Conservation (phyloP, 2,797 vertebrate genomes). For the Labroides dimidiatus region DNA sequence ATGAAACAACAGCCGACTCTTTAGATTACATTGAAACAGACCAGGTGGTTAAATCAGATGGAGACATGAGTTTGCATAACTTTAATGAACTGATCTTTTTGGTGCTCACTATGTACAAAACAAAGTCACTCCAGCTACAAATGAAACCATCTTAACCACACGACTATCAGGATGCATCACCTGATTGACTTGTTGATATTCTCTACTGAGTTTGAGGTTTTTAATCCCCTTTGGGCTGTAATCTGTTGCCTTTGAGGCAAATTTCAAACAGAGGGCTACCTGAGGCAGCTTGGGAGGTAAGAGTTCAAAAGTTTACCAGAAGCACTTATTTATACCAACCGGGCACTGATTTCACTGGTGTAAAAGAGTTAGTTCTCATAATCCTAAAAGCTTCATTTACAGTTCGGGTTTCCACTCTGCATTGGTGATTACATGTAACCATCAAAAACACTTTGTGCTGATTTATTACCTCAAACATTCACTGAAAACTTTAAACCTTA, state of each 20-base stretch:
- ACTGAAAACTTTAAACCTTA: conserved; percentile 6
- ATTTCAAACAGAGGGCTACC: not conserved
- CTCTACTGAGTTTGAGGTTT: conserved; percentile 10
- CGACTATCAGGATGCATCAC: not conserved
- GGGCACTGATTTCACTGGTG: not conserved
- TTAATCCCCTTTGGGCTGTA: not conserved
- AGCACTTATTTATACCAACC: not conserved
- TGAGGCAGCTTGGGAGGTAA: conserved; percentile 9
- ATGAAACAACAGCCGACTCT: not conserved
- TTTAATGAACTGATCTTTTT: conserved; percentile 41
- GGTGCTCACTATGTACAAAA: conserved; percentile 39
- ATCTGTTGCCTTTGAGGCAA: not conserved
- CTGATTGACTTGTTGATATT: not conserved
- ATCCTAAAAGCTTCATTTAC: not conserved
- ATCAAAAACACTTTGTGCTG: not conserved
- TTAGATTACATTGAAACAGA: conserved; percentile 10
- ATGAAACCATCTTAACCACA: conserved; percentile 8
- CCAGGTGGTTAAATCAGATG: not conserved
- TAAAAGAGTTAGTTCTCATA: not conserved
- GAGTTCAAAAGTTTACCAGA: not conserved
- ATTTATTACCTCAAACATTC: conserved; percentile 6
- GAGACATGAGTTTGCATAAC: not conserved
- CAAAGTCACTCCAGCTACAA: not conserved
- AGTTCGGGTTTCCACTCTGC: not conserved
- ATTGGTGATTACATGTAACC: not conserved